Conservation (phyloP, 92 coral and sea anemone genomes). For the Paragorgia papillata region DNA sequence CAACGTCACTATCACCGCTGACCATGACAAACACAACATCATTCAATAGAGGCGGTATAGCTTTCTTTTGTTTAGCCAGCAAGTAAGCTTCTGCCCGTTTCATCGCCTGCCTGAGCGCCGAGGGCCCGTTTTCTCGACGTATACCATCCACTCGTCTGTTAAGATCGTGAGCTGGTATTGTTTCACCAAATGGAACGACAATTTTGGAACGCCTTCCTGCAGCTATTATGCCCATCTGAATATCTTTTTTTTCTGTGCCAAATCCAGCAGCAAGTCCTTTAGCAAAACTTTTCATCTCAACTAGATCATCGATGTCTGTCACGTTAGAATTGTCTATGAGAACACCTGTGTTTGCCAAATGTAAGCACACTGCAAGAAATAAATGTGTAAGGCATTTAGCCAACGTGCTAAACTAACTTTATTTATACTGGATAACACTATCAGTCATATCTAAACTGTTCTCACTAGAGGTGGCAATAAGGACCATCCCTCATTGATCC, state of each 20-base stretch:
- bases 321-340: slow-evolving; percentile 39
- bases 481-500: too few species aligned
- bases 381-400: too few species aligned
- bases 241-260: slow-evolving; percentile 6
- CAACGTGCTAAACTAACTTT: too few species aligned
- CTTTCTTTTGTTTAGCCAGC: slow-evolving; percentile 35
- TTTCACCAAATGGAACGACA: slow-evolving; percentile 6
- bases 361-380: slow-evolving; percentile 33
- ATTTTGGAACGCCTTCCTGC: slow-evolving; percentile 14
- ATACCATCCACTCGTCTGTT: slow-evolving; percentile 4
- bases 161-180: not conserved
- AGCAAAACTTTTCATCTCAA: slow-evolving; percentile 35
- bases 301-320: slow-evolving; percentile 27
- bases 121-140: slow-evolving; percentile 12
- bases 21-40: slow-evolving; percentile 36
- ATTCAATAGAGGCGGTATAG: slow-evolving; percentile 31
- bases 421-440: too few species aligned
- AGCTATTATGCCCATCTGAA: slow-evolving; percentile 35
- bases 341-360: slow-evolving; percentile 35
- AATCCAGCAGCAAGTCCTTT: slow-evolving; percentile 43
- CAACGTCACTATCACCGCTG: slow-evolving; percentile 40
- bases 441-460: too few species aligned
- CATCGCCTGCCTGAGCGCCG: not conserved
- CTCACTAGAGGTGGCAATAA: too few species aligned
- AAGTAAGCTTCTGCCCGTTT: slow-evolving; percentile 45